Conservation (phyloP, 53 echinoderm and acorn worm species). For the Paelopatides confundens region DNA sequence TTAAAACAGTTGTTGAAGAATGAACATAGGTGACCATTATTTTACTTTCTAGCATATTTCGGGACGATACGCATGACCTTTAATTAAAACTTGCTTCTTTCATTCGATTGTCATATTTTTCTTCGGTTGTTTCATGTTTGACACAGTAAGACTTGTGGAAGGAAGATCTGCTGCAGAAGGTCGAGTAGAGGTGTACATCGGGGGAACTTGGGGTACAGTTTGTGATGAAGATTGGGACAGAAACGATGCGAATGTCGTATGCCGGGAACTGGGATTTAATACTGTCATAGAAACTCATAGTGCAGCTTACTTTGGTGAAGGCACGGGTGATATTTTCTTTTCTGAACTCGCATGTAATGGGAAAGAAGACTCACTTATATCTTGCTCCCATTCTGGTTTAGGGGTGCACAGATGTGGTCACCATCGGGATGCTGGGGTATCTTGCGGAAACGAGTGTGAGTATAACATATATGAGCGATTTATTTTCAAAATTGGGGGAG, state of each 20-base stretch:
- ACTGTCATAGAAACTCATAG: conserved; percentile 25
- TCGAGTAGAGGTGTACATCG: conserved; percentile 61
- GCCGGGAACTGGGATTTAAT: conserved; percentile 52
- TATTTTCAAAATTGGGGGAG: too few species aligned
- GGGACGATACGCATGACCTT: too few species aligned
- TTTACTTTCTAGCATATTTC: too few species aligned
- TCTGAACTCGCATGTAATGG: conserved; percentile 66
- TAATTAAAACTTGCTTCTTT: too few species aligned
- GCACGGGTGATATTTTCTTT: conserved; percentile 43
- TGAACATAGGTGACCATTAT: too few species aligned
- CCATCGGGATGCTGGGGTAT: conserved; percentile 28
- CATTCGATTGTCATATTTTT: too few species aligned
- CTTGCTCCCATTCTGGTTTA: conserved; percentile 41
- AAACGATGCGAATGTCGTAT: conserved; percentile 58
- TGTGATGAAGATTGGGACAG: conserved; percentile 70
- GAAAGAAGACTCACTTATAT: conserved; percentile 30
- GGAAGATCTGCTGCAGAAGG: conserved; percentile 64
- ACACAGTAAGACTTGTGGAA: conserved; percentile 52
- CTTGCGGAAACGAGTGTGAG: conserved; percentile 35
- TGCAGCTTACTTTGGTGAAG: conserved; percentile 63
- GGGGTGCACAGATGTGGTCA: conserved; percentile 8
- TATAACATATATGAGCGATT: too few species aligned
- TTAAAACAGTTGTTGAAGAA: too few species aligned
- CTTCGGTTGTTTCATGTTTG: too few species aligned
- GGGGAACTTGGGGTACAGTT: conserved; percentile 61